phyloP scores from a whole-genome alignment of 2,888 invertebrate genomes.

The Pardosa pseudoannulata region DNA sequence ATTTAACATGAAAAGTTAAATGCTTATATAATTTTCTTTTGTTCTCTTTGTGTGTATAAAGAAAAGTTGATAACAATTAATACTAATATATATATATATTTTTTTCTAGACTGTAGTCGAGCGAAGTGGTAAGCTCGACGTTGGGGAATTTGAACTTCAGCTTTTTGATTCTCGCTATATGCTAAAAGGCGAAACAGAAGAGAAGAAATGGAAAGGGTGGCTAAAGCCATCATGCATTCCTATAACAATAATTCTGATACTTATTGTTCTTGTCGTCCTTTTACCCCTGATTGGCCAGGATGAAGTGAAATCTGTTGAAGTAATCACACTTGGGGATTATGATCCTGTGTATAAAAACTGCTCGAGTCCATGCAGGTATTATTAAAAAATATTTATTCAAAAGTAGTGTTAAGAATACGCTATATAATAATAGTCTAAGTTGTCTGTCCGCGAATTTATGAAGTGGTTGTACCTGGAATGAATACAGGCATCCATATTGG shows the following conservation, averaged over 20 bases:
- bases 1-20: no score
- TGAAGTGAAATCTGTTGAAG: conserved; percentile 61
- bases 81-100: no score
- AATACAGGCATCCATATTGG: no score
- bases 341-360: conserved; percentile 69
- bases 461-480: no score
- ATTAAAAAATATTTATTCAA: no score
- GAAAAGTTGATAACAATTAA: no score
- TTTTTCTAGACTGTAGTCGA: conserved; percentile 67
- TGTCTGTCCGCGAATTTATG: no score
- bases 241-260: conserved; percentile 86
- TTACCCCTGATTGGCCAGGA: conserved; percentile 84
- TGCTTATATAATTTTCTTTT: no score
- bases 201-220: conserved; percentile 69
- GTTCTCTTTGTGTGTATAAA: no score
- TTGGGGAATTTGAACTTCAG: conserved; percentile 71
- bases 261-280: conserved; percentile 87
- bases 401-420: no score
- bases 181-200: conserved; percentile 78
- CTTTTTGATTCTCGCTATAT: conserved; percentile 88
- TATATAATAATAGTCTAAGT: no score
- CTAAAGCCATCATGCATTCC: conserved; percentile 87
- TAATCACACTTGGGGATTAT: conserved; percentile 59
- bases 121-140: conserved; percentile 72
- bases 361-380: conserved; percentile 66